Percentiles rank a stretch among this genome's conserved stretches.
Evolutionary conservation across 2,113 vertebrate species (phyloP).

Genomic region (Dicentrarchus labrax): DNA sequence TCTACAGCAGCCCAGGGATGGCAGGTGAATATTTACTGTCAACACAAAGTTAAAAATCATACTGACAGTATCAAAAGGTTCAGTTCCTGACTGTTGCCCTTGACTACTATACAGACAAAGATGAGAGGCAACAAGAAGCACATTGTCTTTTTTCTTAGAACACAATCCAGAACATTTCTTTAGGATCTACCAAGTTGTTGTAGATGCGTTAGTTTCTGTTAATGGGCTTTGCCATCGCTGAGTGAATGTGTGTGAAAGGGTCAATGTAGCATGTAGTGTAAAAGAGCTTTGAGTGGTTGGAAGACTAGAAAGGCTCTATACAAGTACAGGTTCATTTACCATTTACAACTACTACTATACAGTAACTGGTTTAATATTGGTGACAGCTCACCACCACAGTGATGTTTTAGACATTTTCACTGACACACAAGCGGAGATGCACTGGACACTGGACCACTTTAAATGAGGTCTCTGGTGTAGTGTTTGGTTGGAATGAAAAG

Average conservation of each 20-base stretch:
- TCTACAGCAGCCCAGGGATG: no score
- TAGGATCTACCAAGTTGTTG: slow-evolving; percentile 5
- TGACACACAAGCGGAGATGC: not conserved
- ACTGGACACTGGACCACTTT: slow-evolving; percentile 2
- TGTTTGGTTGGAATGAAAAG: slow-evolving; percentile 11
- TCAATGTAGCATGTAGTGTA: no score
- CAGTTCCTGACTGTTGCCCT: not conserved
- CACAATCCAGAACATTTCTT: slow-evolving; percentile 6
- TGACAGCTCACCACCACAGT: not conserved
- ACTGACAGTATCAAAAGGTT: no score
- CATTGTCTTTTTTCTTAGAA: slow-evolving; percentile 10
- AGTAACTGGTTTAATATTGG: not conserved
- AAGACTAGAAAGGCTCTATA: no score
- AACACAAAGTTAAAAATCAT: no score
- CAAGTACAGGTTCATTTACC: no score
- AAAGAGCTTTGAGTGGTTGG: no score
- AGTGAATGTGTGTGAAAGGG: no score
- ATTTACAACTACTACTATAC: not conserved
- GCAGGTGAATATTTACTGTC: no score
- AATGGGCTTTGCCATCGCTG: no score
- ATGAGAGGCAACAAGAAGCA: slow-evolving; percentile 1
- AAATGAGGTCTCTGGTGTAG: slow-evolving; percentile 8
- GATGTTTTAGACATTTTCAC: not conserved
- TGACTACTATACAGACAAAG: not conserved
- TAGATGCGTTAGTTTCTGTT: no score